phyloP scores from a whole-genome alignment of 2,797 vertebrate genomes.

The Sphaeramia orbicularis region DNA sequence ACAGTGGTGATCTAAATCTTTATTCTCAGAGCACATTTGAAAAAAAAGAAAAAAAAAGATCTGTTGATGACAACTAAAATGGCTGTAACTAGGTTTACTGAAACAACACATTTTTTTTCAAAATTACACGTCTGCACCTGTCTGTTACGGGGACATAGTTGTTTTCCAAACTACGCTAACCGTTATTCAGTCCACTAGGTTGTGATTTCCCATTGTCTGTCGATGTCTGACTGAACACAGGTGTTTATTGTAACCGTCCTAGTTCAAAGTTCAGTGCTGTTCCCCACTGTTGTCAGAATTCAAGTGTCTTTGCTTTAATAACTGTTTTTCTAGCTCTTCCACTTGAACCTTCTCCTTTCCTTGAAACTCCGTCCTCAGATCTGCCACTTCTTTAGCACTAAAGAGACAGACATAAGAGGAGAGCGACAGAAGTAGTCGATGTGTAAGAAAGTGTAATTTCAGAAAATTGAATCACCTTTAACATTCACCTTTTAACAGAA shows the following conservation, averaged over 20 bases:
- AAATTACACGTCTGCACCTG: constrained; percentile 4
- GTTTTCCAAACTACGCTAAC: constrained; percentile 11
- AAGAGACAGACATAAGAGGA: constrained; percentile 29
- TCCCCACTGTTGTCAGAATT: constrained; percentile 13
- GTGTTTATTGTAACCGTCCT: constrained; percentile 2
- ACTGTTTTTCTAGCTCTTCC: constrained; percentile 52
- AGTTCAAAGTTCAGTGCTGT: constrained; percentile 23
- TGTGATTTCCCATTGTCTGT: constrained; percentile 16
- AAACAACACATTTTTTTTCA: constrained; percentile 15
- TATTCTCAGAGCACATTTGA: too few relatives aligned
- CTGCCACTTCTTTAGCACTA: constrained; percentile 91
- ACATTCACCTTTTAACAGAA: neutral
- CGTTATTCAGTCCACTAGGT: neutral
- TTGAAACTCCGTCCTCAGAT: constrained; percentile 87
- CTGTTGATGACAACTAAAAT: too few relatives aligned
- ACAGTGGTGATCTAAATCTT: too few relatives aligned
- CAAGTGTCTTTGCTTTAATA: constrained; percentile 48
- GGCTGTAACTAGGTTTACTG: neutral
- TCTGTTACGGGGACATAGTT: constrained; percentile 5
- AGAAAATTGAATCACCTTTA: neutral
- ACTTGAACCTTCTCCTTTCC: constrained; percentile 72
- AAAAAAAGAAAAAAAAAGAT: too few relatives aligned
- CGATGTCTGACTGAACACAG: constrained; percentile 5
- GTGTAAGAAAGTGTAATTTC: neutral
- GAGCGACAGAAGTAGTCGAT: too few relatives aligned